phyloP scores from a whole-genome alignment of 2,113 vertebrate genomes.

The Monarcha castaneiventris region DNA sequence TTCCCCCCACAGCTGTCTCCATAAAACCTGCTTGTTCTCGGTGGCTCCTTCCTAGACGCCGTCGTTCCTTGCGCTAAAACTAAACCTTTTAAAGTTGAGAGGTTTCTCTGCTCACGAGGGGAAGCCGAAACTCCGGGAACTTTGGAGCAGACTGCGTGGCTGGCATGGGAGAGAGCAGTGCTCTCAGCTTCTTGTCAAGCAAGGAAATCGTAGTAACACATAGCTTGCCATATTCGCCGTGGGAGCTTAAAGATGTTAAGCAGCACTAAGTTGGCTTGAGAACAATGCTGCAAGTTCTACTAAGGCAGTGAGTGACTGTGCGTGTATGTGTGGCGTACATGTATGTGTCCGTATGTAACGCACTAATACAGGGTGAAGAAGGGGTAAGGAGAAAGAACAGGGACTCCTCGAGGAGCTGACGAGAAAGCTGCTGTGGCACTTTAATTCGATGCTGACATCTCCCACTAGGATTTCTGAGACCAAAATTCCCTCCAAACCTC shows the following conservation, averaged over 20 bases:
- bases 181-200: background rate
- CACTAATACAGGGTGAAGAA: background rate
- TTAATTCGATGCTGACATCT: background rate
- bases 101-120: background rate
- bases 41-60: background rate
- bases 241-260: background rate
- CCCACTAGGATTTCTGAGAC: slow-evolving; percentile 2
- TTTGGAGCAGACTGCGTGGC: background rate
- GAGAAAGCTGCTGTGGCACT: background rate
- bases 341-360: background rate
- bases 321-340: background rate
- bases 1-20: background rate
- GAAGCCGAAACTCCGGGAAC: background rate
- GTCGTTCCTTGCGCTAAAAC: background rate
- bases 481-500: background rate
- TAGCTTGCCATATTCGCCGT: background rate
- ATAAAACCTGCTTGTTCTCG: background rate
- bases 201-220: background rate
- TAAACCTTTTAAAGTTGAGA: background rate
- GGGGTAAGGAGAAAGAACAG: background rate
- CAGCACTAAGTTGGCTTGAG: background rate
- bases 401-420: background rate
- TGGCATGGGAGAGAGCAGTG: background rate
- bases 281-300: background rate
- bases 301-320: background rate